Percentiles rank a stretch among this genome's conserved stretches.
These are phyloP conservation scores for Anarsia innoxiella DNA, from an alignment of 2,888 invertebrate genomes.

Conservation along the genomic window DNA sequence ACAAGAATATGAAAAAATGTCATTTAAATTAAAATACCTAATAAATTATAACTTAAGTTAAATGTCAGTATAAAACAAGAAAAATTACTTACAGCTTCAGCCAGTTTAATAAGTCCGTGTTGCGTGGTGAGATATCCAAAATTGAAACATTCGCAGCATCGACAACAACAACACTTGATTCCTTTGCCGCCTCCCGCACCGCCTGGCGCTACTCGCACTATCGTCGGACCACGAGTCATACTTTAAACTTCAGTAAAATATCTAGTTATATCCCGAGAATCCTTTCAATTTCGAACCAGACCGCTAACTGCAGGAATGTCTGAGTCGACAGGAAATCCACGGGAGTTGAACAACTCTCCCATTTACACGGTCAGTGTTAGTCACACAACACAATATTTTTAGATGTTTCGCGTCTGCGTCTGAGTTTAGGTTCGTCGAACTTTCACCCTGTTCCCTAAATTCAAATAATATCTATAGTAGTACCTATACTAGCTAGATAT, in stretches of 20 bases:
- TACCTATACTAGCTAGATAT: no score
- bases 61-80: no score
- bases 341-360: slow-evolving; percentile 47
- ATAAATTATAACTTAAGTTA: no score
- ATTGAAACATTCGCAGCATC: slow-evolving; percentile 87
- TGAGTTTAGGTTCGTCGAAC: slow-evolving; percentile 42
- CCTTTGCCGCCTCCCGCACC: slow-evolving; percentile 60
- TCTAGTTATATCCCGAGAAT: no score
- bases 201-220: slow-evolving; percentile 58
- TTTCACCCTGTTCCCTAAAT: slow-evolving; percentile 26
- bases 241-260: slow-evolving; percentile 14
- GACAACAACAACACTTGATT: slow-evolving; percentile 82
- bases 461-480: no score
- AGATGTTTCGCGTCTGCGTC: slow-evolving; percentile 43
- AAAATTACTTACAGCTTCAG: slow-evolving; percentile 84
- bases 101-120: slow-evolving; percentile 83
- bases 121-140: slow-evolving; percentile 82
- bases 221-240: slow-evolving; percentile 67
- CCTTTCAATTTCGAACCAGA: no score
- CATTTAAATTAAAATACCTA: no score
- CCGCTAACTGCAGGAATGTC: slow-evolving; percentile 7
- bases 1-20: no score
- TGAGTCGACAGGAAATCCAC: slow-evolving; percentile 45
- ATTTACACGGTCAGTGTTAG: slow-evolving; percentile 54
- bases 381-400: slow-evolving; percentile 67